phyloP scores from a whole-genome alignment of 2,113 vertebrate species.

The Lophura nycthemera region DNA sequence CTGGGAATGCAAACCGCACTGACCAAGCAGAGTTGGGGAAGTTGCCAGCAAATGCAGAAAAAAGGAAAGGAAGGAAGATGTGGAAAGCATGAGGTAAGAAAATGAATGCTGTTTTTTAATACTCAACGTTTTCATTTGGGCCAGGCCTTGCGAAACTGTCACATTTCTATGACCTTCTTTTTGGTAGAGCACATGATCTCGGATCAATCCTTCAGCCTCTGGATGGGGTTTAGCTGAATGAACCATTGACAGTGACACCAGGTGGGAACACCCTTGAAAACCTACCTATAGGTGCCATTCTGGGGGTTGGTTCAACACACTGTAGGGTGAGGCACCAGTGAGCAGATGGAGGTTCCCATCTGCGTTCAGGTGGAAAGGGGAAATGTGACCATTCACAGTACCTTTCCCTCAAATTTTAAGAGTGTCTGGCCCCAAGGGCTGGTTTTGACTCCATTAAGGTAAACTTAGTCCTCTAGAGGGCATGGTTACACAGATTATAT shows the following conservation, averaged over 20 bases:
- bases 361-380: not conserved
- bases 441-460: slow-evolving; percentile 31
- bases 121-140: not conserved
- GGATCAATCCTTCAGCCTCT: not conserved
- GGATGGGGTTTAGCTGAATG: not conserved
- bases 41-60: slow-evolving; percentile 18
- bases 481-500: slow-evolving; percentile 72
- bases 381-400: not conserved
- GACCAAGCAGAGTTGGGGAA: slow-evolving; percentile 20
- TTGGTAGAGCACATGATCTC: not conserved
- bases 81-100: slow-evolving; percentile 22
- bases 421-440: not conserved
- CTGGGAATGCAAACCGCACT: not conserved
- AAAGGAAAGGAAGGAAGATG: not conserved
- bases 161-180: not conserved
- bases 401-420: not conserved
- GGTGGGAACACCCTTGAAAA: not conserved
- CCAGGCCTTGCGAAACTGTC: not conserved
- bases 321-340: not conserved
- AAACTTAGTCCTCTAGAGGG: slow-evolving; percentile 69
- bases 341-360: fast-evolving
- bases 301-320: not conserved
- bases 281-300: not conserved
- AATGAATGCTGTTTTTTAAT: not conserved
- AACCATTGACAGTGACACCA: not conserved